Percentiles rank a stretch among this genome's conserved stretches.
phyloP scores from a whole-genome alignment of 2,888 invertebrate genomes.

The Tanypteryx hageni region DNA sequence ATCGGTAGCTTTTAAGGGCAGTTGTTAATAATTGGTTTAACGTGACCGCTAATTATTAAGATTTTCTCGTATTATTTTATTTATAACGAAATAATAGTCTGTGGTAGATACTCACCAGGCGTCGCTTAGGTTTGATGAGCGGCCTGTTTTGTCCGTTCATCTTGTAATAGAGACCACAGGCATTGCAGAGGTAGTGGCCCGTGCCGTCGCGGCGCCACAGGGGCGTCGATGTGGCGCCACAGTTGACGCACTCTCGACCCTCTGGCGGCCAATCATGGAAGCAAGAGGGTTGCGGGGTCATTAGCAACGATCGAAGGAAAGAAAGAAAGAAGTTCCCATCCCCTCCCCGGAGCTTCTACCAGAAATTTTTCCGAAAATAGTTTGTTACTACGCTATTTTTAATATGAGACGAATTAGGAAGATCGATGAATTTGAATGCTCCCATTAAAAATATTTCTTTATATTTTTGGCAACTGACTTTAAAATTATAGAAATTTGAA shows the following conservation, averaged over 20 bases:
- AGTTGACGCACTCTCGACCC: slow-evolving; percentile 99
- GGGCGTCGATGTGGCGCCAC: slow-evolving; percentile 98
- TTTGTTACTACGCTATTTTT: neutral
- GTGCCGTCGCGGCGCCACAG: slow-evolving; percentile 98
- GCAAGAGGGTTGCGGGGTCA: slow-evolving; percentile 69
- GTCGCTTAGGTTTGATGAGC: slow-evolving; percentile 99
- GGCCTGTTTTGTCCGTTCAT: slow-evolving; percentile 99
- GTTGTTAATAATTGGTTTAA: too few species aligned
- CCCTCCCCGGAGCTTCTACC: neutral
- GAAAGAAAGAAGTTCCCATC: slow-evolving; percentile 44
- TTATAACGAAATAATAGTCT: neutral
- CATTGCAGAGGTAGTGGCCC: slow-evolving; percentile 98
- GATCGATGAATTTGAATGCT: neutral
- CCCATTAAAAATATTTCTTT: neutral
- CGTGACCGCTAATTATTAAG: too few species aligned
- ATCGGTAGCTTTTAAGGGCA: too few species aligned
- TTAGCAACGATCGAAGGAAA: slow-evolving; percentile 67
- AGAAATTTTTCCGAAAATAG: neutral
- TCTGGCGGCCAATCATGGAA: slow-evolving; percentile 79
- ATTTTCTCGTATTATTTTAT: too few species aligned
- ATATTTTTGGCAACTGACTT: neutral
- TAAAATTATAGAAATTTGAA: neutral
- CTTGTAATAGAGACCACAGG: slow-evolving; percentile 99
- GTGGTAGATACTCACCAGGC: slow-evolving; percentile 93
- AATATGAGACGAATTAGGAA: neutral